Conservation (phyloP, 37 sponge, comb jelly and placozoan species). For the Petrosia ficiformis region DNA sequence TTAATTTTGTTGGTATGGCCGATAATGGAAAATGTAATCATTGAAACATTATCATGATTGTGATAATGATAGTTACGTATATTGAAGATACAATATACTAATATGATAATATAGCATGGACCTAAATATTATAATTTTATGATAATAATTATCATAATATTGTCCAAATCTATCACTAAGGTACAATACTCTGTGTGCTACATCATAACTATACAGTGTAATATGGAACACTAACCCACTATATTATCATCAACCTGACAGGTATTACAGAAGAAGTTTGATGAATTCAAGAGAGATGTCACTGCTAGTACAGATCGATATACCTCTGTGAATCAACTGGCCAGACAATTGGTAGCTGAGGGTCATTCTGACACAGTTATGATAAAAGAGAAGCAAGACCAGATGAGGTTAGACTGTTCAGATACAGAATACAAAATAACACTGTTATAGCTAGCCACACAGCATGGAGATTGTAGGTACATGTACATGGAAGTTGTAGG, state of each 20-base stretch:
- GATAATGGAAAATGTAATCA: too few species aligned
- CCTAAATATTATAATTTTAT: too few species aligned
- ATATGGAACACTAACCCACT: neutral
- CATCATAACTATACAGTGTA: too few species aligned
- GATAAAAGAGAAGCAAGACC: constrained; percentile 87
- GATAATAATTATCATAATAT: too few species aligned
- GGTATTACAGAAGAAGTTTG: constrained; percentile 92
- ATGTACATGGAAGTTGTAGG: neutral
- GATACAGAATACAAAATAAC: constrained; percentile 1
- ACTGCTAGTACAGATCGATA: constrained; percentile 73
- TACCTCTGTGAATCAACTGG: constrained; percentile 73
- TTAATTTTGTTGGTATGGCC: too few species aligned
- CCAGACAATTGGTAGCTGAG: constrained; percentile 83
- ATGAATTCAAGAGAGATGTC: constrained; percentile 75
- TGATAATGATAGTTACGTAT: too few species aligned
- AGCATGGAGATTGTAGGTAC: neutral
- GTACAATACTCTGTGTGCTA: too few species aligned
- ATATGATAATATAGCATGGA: too few species aligned
- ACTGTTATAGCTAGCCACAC: neutral
- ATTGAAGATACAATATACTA: too few species aligned
- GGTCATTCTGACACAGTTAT: constrained; percentile 92
- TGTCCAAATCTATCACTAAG: too few species aligned
- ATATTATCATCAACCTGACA: constrained; percentile 1
- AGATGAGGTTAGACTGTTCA: constrained; percentile 59
- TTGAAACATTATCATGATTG: too few species aligned